phyloP scores from a whole-genome alignment of 2,797 vertebrate species.

The Alosa sapidissima region DNA sequence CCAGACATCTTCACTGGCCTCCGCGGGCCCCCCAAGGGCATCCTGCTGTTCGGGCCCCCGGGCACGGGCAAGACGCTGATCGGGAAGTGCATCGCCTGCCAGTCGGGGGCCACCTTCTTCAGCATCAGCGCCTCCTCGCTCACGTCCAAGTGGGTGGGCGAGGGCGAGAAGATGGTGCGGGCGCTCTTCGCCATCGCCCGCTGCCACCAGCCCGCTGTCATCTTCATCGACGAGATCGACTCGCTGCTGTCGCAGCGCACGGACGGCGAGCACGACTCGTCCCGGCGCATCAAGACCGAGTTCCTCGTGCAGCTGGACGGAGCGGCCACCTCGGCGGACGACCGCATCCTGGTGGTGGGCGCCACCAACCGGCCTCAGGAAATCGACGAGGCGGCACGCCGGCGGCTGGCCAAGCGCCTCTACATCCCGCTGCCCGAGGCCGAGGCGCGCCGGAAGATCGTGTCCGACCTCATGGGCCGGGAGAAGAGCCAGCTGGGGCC shows the following conservation, averaged over 20 bases:
- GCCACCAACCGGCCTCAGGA: constrained; percentile 97
- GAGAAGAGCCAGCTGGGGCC: constrained; percentile 81
- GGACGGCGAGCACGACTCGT: constrained; percentile 94
- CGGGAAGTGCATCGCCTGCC: constrained; percentile 95
- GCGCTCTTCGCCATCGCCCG: constrained; percentile 90
- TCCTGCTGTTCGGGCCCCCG: constrained; percentile 93
- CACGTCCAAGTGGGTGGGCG: constrained; percentile 97
- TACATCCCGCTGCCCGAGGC: constrained; percentile 93
- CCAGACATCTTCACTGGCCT: constrained; percentile 96
- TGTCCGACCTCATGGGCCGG: constrained; percentile 81
- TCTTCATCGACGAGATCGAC: constrained; percentile 98
- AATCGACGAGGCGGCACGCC: constrained; percentile 93
- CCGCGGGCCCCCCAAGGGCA: constrained; percentile 93
- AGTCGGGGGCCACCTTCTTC: constrained; percentile 96
- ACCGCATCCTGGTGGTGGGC: constrained; percentile 94
- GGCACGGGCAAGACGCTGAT: constrained; percentile 98
- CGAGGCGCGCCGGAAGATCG: constrained; percentile 84
- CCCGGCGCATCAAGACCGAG: constrained; percentile 94
- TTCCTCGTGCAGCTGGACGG: constrained; percentile 96
- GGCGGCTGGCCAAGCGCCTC: constrained; percentile 88
- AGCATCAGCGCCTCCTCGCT: constrained; percentile 97
- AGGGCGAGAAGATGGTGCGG: constrained; percentile 98
- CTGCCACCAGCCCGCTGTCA: constrained; percentile 94
- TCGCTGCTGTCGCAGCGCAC: constrained; percentile 92
- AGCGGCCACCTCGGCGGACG: constrained; percentile 88